Base-by-base conservation (phyloP, 2,113 vertebrate species). In the Campylomormyrus numenius region DNA sequence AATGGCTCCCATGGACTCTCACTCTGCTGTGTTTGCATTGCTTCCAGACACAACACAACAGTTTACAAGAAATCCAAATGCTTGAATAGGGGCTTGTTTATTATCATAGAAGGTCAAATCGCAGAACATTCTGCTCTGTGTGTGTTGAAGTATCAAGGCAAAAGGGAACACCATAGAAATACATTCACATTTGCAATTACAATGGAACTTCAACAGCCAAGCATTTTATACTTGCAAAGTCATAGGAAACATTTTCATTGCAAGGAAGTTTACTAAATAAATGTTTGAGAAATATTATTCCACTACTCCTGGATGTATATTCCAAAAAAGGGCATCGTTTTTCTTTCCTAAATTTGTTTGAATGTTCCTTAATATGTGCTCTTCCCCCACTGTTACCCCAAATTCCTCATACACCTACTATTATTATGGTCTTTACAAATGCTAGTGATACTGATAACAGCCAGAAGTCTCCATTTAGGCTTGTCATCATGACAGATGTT, bases 31-130 rank as follows among this genome's bases (percentile, higher is more conserved):
- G 66, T n/a, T 80, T 80, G 74, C 35, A n/a, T 42, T 24, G 35
- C 15, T 84, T 84, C 80, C 35, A 84, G 89, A 89, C 52, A 35
- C 74, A n/a, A 56, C 80, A 56, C 53, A 53, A 50, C 80, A 62
- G 58, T 85, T 89, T 80, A 21, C 89, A 85, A 46, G 77, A 24
- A 53, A 46, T 21, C 49, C 10, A 56, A 77, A 50, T 48, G 89
- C 39, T 39, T 31, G 80, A 11, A 62, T 56, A 62, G 6, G 46
- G 52, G 31, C 46, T 53, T 52, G 35, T 58, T 89, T 85, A 84
- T 85, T 31, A 58, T 56, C 13, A 46, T 45, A 45, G 11, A 52
- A 46, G 56, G 35, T 31, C 48, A 15, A 49, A 46, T 83, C 17
- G 10, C 5, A 9, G 46, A 21, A 74, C 27, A 89, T 39, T 80